These are phyloP conservation scores for Ateles fusciceps DNA, from an alignment of 2,797 vertebrate genomes.

Conservation along the genomic window DNA sequence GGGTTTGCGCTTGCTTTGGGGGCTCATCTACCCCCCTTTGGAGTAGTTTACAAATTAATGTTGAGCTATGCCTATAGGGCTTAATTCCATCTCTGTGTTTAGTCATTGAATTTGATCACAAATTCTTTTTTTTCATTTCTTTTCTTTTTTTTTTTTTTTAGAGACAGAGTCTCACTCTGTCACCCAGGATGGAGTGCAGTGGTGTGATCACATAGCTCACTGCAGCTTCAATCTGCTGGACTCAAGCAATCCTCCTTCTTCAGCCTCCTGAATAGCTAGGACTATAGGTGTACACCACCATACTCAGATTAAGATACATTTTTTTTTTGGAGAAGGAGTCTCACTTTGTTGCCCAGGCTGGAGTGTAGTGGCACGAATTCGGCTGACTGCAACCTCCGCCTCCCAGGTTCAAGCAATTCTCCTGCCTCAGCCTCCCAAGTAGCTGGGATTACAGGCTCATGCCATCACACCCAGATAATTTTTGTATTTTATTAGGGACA, in stretches of 20 bases:
- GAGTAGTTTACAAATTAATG: neutral
- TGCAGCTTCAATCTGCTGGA: too few species aligned
- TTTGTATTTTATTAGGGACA: too few species aligned
- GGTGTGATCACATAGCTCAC: too few species aligned
- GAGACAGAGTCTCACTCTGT: too few species aligned
- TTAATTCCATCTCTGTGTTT: neutral
- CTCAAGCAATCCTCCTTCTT: too few species aligned
- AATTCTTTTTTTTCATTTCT: too few species aligned
- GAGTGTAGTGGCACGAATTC: neutral
- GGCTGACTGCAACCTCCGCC: neutral
- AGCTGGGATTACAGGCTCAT: neutral
- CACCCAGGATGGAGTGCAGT: too few species aligned
- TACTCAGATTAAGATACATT: too few species aligned
- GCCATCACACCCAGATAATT: neutral
- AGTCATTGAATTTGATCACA: neutral
- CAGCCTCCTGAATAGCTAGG: too few species aligned
- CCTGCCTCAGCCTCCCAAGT: neutral
- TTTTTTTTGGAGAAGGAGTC: too few species aligned
- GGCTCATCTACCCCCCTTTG: neutral
- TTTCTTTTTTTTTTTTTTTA: too few species aligned
- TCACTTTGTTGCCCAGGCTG: neutral
- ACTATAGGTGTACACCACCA: too few species aligned
- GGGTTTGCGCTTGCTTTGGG: neutral
- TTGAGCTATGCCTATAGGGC: neutral
- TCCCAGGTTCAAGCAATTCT: neutral